Evolutionary conservation across 2,113 vertebrate genomes (phyloP).

Genomic region (Lasiurus borealis): DNA sequence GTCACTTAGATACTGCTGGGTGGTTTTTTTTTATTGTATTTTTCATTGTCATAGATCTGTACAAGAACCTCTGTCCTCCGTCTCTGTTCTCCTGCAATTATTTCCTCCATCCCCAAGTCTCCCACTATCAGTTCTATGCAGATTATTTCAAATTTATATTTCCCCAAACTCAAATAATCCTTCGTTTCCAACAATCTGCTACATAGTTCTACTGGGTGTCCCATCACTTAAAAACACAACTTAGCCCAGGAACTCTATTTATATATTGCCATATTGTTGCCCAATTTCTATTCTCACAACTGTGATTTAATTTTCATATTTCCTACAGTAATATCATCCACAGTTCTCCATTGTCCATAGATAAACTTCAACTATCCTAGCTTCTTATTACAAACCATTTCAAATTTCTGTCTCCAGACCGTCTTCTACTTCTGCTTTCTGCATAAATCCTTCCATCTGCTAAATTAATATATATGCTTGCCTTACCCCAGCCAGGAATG

Average conservation of each 20-base stretch:
- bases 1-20: neutral
- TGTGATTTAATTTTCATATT: neutral
- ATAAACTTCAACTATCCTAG: neutral
- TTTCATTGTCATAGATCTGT: neutral
- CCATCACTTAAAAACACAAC: neutral
- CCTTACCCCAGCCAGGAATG: neutral
- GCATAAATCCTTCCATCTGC: neutral
- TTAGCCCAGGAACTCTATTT: neutral
- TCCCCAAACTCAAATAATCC: neutral
- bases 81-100: neutral
- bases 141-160: neutral
- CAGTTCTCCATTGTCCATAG: neutral
- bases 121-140: neutral
- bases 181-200: neutral
- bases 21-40: neutral
- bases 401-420: neutral
- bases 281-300: neutral
- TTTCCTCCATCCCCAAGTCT: neutral
- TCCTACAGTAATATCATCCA: neutral
- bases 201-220: neutral
- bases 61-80: neutral
- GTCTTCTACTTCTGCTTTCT: neutral
- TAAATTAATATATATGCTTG: neutral
- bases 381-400: conserved; percentile 31
- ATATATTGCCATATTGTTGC: neutral